Conservation (phyloP, 2,888 invertebrate species). For the Eristalis intricaria region DNA sequence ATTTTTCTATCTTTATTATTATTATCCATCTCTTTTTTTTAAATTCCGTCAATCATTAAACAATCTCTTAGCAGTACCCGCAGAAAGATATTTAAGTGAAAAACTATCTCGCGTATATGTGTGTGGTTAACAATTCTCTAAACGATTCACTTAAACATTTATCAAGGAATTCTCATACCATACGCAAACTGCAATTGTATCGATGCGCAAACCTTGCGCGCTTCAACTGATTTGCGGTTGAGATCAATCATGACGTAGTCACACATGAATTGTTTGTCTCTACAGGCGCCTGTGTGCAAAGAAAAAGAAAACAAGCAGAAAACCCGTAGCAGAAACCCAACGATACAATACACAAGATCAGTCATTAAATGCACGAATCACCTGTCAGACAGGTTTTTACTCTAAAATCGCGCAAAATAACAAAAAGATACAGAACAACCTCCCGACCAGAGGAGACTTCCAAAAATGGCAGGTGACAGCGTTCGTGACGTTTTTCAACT, state of each 20-base stretch:
- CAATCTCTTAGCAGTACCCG: too few species aligned
- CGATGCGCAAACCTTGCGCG: neutral
- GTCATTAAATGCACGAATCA: constrained; percentile 54
- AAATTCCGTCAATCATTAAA: too few species aligned
- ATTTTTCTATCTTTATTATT: too few species aligned
- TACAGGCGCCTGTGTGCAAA: neutral
- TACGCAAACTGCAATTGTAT: neutral
- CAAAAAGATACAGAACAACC: neutral
- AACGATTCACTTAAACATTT: neutral
- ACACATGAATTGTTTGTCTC: neutral
- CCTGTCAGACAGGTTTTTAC: constrained; percentile 64
- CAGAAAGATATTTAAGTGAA: neutral
- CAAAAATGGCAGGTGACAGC: constrained; percentile 58
- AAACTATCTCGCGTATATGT: neutral
- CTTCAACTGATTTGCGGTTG: constrained; percentile 37
- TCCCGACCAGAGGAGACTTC: constrained; percentile 14
- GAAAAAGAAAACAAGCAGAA: neutral
- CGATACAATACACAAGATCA: constrained; percentile 14
- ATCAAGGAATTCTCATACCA: neutral
- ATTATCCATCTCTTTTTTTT: too few species aligned
- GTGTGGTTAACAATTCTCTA: neutral
- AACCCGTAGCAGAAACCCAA: neutral
- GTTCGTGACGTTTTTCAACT: constrained; percentile 5
- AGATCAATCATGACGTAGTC: constrained; percentile 25
- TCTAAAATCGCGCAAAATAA: constrained; percentile 13